Conservation (phyloP, 2,888 invertebrate species). For the Lottia scabra region DNA sequence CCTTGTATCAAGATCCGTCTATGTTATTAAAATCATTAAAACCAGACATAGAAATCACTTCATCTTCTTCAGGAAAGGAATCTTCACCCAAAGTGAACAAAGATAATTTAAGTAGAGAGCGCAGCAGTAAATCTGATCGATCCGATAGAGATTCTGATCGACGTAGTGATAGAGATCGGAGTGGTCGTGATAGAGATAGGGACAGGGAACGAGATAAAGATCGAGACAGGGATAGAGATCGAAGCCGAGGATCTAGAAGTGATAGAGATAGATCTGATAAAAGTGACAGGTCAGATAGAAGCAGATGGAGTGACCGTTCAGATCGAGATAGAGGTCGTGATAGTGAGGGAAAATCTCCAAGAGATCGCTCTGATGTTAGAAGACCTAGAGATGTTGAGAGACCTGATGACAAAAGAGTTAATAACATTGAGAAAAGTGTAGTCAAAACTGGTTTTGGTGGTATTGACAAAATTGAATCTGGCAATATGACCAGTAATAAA, state of each 20-base stretch:
- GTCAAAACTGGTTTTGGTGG: too few species aligned
- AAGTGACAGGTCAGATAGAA: constrained; percentile 27
- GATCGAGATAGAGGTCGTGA: constrained; percentile 36
- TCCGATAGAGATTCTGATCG: constrained; percentile 27
- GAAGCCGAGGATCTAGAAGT: constrained; percentile 18
- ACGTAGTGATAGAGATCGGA: constrained; percentile 27
- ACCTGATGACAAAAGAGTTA: not conserved
- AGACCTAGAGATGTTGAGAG: constrained; percentile 9
- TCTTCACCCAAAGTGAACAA: not conserved
- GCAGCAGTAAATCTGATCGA: constrained; percentile 12
- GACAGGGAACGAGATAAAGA: constrained; percentile 54
- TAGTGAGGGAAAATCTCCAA: constrained; percentile 17
- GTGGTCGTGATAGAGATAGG: constrained; percentile 27
- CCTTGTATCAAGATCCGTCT: not conserved
- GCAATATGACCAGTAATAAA: too few species aligned
- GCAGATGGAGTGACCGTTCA: constrained; percentile 24
- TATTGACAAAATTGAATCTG: too few species aligned
- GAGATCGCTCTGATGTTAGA: constrained; percentile 15
- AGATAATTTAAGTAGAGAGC: constrained; percentile 17
- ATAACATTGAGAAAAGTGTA: not conserved
- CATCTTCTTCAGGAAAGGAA: not conserved
- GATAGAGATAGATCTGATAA: constrained; percentile 24
- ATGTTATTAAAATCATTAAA: not conserved
- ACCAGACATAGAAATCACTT: not conserved
- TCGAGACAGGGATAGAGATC: constrained; percentile 44